Evolutionary conservation across 2,888 invertebrate species (phyloP), one percentile per base, ranked within the genome.

Genomic region (Coelinius sp.): DNA sequence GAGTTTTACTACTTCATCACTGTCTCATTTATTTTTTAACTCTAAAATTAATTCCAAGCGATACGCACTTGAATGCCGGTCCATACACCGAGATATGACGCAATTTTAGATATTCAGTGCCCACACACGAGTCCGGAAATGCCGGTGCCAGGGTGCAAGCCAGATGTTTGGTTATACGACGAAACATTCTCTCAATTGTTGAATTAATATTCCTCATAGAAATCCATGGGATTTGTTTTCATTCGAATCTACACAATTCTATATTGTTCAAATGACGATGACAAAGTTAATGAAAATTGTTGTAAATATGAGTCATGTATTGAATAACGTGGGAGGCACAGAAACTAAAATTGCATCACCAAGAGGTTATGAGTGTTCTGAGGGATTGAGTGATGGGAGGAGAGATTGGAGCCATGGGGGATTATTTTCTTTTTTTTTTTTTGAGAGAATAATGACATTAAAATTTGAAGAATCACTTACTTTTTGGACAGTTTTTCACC

Each of bases 401-500:
- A n/a, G n/a, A 25, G n/a, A n/a, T 8, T n/a, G 22, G 25, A 24
- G 35, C 14, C 2, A 31, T 49, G 20, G 17, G 2, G 22, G 31
- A 31, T 31, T 31, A 6, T 31, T 31, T 8, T 8, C 31, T 4
- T 8, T 4, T 31, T 2, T 22, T 22, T 22, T 14, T 35, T 31
- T 59, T 17, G 10, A 31, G 8, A 17, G 14, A 10, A 20, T 53
- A 24, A 25, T 10, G 6, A 25, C 5, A 7, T 25, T 12, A n/a
- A n/a, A 27, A 53, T 24, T 25, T 12, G 31, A 35, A 27, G 59
- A 27, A 75, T 78, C 81, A 87, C 92, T 91, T 90, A 93, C 93
- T 92, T 93, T 89, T 93, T 93, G 10, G 93, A 93, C 75, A 93
- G 81, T 82, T 91, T 92, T 88, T 91, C 92, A 83, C 82, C 88